Base-by-base conservation (phyloP, 2,797 vertebrate genomes). In the Pteronotus mesoamericanus region DNA sequence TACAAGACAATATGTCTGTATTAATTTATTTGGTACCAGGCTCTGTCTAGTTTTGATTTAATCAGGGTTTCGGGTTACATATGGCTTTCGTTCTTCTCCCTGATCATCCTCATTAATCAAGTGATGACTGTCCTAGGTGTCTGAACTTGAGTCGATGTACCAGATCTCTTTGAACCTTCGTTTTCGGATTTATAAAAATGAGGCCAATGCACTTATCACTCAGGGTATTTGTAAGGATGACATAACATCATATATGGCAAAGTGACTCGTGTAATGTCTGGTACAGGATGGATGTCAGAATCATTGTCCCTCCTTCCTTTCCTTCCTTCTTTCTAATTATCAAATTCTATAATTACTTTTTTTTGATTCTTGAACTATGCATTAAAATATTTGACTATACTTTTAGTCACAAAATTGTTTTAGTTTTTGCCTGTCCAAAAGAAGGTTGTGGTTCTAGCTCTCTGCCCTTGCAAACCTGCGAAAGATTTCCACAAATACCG, bases 1-100 rank as follows among this genome's bases (percentile, higher is more conserved):
- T 94, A 93, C 9, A 87, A 93, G 75, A 61, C 96, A 97, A 68
- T 89, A 69, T 87, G 86, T 96, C 93, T 93, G 51, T 72, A 53
- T 96, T 95, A 96, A 78, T 83, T 72, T 64, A 72, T 94, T 94
- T 95, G 88, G 34, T 94, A 93, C 44, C 7, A 87, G 71, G 37
- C 90, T 96, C 48, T 89, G 46, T 57, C 48, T 92, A 74, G 85
- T 84, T 86, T 92, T 77, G 18, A 94, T 95, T 97, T 80, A 94
- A 95, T 91, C 59, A 55, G 66, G 10, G 6, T 68, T 91, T 96
- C 84, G 16, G 75, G 44, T 93, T 93, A 78, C 26, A 77, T 3
- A 69, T 19, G 19, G 69, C 82, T 89, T 95, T 61, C 7, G 68
- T 92, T 42, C 71, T 6, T 91, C 4, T 89, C 55, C 12, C 48